Base-by-base conservation (phyloP, 2,113 vertebrate species). In the Rana temporaria region DNA sequence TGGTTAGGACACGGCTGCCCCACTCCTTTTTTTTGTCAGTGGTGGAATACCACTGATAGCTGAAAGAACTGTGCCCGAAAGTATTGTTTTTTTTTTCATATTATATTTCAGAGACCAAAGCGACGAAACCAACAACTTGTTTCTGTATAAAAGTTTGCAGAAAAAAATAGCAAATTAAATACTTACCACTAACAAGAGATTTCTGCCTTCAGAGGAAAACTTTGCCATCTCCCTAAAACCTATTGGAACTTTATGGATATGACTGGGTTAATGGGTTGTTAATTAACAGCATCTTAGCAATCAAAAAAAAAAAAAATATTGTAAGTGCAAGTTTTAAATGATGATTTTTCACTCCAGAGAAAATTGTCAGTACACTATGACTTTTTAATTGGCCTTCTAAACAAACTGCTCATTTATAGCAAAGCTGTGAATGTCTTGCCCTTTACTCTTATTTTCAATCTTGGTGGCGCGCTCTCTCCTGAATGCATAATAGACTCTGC, bases 371-470 rank as follows among this genome's bases (percentile, higher is more conserved):
- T 18, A n/a, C 63, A 1, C 32, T 24, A 15, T 11, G 9, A 42
- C 60, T 55, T 56, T 55, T 66, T 78, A 78, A 78, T 78, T 78
- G 48, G 75, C 60, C 75, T 66, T 66, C 55, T 67, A 67, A 55
- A 67, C 63, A 66, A 67, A 67, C 76, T 78, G 18, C 24, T 78
- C 62, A 78, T 78, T 78, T 78, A 55, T 67, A 65, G 59, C 62
- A 53, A 52, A 67, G 76, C 63, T 55, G 22, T 67, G 48, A 66
- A 55, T 78, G 63, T 66, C 24, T 78, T 78, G 76, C 76, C 76
- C 76, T 78, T 78, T 78, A 56, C 76, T 20, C 63, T 67, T 67
- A 78, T 78, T 59, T 78, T 78, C 76, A 78, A 34, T 78, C 76
- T 20, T 57, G 15, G 20, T 55, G 62, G 48, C 9, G 4, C 11